Evolutionary conservation across 2,797 vertebrate species (phyloP).

Genomic region (Acanthurus lineatus): DNA sequence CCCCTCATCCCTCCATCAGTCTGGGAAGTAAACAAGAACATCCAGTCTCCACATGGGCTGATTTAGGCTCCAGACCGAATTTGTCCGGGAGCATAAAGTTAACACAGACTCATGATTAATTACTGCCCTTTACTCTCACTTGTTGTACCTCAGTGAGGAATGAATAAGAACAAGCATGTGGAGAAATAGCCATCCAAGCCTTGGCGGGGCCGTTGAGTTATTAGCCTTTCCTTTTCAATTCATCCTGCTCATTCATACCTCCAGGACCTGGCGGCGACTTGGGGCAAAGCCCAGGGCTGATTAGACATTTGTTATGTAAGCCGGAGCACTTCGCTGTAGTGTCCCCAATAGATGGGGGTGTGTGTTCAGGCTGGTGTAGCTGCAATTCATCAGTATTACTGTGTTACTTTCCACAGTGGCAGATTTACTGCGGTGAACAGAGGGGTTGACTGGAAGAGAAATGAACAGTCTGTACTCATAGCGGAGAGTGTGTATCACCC

Average conservation of each 20-base stretch:
- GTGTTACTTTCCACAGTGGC: constrained; percentile 65
- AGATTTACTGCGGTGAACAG: constrained; percentile 74
- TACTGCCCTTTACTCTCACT: constrained; percentile 42
- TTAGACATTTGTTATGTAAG: constrained; percentile 71
- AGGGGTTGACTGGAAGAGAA: constrained; percentile 72
- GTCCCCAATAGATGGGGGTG: constrained; percentile 52
- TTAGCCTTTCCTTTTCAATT: constrained; percentile 70
- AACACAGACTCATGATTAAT: constrained; percentile 58
- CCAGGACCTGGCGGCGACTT: constrained; percentile 26
- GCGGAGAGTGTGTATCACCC: constrained; percentile 65
- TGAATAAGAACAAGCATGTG: constrained; percentile 54
- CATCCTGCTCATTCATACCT: constrained; percentile 44
- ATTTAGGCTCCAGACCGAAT: constrained; percentile 52
- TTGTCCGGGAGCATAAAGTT: constrained; percentile 37
- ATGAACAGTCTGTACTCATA: constrained; percentile 70
- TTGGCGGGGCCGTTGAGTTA: constrained; percentile 65
- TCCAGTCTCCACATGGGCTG: constrained; percentile 24
- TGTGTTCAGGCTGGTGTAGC: constrained; percentile 57
- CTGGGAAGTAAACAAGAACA: constrained; percentile 47
- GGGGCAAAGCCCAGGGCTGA: constrained; percentile 57
- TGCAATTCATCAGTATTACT: constrained; percentile 81
- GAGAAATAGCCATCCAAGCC: constrained; percentile 53
- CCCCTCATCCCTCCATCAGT: constrained; percentile 22
- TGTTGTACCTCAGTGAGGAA: constrained; percentile 57
- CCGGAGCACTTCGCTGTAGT: constrained; percentile 37